These are phyloP conservation scores for Eunapius fragilis DNA, from an alignment of 37 sponge, comb jelly and placozoan species.

Conservation along the genomic window DNA sequence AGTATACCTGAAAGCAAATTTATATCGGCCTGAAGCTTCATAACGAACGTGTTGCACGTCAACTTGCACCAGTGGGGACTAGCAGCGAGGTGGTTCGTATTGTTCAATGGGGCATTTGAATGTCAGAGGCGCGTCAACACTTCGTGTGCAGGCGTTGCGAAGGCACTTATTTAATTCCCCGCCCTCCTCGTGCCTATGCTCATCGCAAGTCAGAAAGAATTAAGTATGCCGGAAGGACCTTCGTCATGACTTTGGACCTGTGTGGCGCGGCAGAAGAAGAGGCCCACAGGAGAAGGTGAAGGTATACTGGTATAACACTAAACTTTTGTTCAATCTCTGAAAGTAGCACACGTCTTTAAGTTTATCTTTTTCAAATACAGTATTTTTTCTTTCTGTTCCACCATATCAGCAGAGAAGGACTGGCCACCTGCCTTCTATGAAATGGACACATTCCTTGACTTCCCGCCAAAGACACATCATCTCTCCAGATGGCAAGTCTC, in stretches of 20 bases:
- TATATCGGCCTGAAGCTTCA: slow-evolving; percentile 43
- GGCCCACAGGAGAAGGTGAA: background rate
- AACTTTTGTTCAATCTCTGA: background rate
- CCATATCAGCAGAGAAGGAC: background rate
- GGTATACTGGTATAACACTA: background rate
- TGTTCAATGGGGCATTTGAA: background rate
- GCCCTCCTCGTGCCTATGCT: background rate
- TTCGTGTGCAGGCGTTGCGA: background rate
- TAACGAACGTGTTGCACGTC: slow-evolving; percentile 66
- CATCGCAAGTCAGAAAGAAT: slow-evolving; percentile 75
- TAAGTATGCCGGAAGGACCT: slow-evolving; percentile 45
- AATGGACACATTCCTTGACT: slow-evolving; percentile 59
- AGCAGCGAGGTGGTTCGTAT: background rate
- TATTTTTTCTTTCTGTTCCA: background rate
- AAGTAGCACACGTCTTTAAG: background rate
- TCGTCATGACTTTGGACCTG: slow-evolving; percentile 56
- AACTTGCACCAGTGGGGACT: slow-evolving; percentile 56
- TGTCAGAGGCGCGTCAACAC: too few species aligned
- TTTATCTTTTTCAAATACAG: background rate
- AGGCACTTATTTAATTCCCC: background rate
- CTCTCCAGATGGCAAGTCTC: slow-evolving; percentile 72
- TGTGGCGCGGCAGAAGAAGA: slow-evolving; percentile 10
- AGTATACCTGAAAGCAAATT: background rate
- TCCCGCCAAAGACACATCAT: slow-evolving; percentile 77
- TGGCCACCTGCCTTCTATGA: slow-evolving; percentile 63